Evolutionary conservation across 2,113 vertebrate species (phyloP), one percentile per base, ranked within the genome.

Genomic region (Pseudopipra pipra): DNA sequence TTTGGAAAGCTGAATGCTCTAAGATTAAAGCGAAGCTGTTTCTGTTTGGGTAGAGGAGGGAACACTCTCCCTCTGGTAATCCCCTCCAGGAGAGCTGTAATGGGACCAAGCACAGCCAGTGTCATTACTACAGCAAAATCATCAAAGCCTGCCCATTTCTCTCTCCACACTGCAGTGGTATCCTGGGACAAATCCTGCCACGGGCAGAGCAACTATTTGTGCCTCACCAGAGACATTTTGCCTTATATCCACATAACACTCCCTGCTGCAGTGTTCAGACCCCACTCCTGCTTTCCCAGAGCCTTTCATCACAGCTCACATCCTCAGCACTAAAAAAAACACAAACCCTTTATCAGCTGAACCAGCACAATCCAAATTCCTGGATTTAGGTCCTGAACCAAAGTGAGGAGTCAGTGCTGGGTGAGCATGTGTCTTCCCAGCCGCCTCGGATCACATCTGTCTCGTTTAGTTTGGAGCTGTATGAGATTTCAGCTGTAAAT

Each of bases 171-270:
- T 52, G 65, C 54, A 44, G 52, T 35, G 44, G 31, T 41, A 39
- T 28, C 54, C 49, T 73, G 95, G 75, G 88, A 95, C 44, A 65
- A 80, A 78, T 72, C 77, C 77, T 89, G 84, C 81, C 70, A 93
- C 12, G 25, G 73, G 70, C 89, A 46, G 5, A 87, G 66, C 70
- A 92, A 62, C 68, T 70, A 75, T 47, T 79, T 81, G 31, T 61
- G 41, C 23, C n/a, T 87, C 81, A 46, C 24, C 54, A 89, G 74
- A 71, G 71, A 51, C 23, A 11, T 54, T 85, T n/a, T 87, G 12
- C 67, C 43, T 68, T 62, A 33, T 68, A 81, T 23, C 59, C 70
- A 49, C 30, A 56, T 30, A 56, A 35, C 37, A 11, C 17, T 85
- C 82, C 49, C 37, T 74, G 55, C 46, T 59, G 35, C 76, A 85